phyloP scores from a whole-genome alignment of 2,113 vertebrate genomes.

The Megalops atlanticus region DNA sequence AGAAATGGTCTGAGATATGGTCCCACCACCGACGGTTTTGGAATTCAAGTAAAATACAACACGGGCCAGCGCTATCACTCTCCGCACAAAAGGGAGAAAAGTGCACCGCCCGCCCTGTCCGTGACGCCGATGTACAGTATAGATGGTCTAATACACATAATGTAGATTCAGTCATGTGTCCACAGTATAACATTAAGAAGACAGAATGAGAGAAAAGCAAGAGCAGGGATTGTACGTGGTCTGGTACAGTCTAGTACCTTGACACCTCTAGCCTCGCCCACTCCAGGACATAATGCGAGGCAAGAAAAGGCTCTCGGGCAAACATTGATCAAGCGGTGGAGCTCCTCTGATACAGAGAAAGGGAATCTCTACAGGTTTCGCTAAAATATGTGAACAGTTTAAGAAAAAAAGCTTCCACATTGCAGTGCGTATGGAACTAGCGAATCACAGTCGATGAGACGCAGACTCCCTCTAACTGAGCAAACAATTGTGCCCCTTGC shows the following conservation, averaged over 20 bases:
- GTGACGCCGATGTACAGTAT: not conserved
- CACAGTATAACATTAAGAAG: not conserved
- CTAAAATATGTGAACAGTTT: not conserved
- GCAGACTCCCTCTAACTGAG: constrained; percentile 26
- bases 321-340: not conserved
- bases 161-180: not conserved
- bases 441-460: constrained; percentile 11
- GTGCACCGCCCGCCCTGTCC: not conserved
- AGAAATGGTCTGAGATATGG: not conserved
- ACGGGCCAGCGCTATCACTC: not conserved
- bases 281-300: constrained; percentile 6
- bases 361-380: not conserved
- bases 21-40: not conserved
- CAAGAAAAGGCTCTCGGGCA: not conserved
- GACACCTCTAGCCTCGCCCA: constrained; percentile 43
- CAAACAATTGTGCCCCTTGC: constrained; percentile 34
- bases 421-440: not conserved
- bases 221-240: constrained; percentile 19
- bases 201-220: not conserved
- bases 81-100: not conserved
- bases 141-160: not conserved
- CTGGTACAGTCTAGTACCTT: constrained; percentile 21
- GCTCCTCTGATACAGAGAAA: not conserved
- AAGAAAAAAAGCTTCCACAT: not conserved
- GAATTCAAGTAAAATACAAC: not conserved